Base-by-base conservation (phyloP, 1,140 invertebrate genomes). In the Brachionus plicatilis region DNA sequence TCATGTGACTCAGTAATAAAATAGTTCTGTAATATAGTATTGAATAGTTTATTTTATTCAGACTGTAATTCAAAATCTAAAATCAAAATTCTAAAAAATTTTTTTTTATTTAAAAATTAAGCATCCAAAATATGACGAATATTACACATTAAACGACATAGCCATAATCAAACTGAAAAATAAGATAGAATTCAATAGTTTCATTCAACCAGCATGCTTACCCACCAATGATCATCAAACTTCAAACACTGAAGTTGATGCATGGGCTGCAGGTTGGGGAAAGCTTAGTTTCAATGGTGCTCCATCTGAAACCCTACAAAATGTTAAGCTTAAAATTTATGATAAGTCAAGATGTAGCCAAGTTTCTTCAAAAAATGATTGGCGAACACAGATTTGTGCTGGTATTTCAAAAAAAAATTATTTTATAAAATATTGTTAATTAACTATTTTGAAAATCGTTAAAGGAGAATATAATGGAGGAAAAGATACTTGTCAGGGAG, bases 401-500 rank as follows among this genome's bases (percentile, higher is more conserved):
- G 82, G 80, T 66, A 33, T n/a, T 60, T 50, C 5, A 37, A 1
- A 12, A 24, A 4, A 72, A 72, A 37, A 29, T 29, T 2, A 29
- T 29, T 29, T 29, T 29, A 29, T 29, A 29, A 29, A 29, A 37
- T 37, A 37, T 37, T 37, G 4, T 7, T 37, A 37, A 37, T 7
- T 37, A 37, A 37, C 4, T 37, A 37, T 37, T 37, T 6, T 37
- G 29, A 33, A 2, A 33, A 3, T 4, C 6, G 0, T 37, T 37
- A 7, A 37, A 88, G 93, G 68, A 7, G 68, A 82, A 11, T 24
- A 33, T 29, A n/a, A 20, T 12, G 79, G 79, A 27, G 79, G 79
- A 27, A 82, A 82, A 82, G 79, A 82, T 82, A 82, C 79, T 3
- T 82, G 79, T 37, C 79, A 82, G 92, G 93, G 93, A 75, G 93